Evolutionary conservation across 2,888 invertebrate species (phyloP), one percentile per base, ranked within the genome.

Genomic region (Marronus borbonicus): DNA sequence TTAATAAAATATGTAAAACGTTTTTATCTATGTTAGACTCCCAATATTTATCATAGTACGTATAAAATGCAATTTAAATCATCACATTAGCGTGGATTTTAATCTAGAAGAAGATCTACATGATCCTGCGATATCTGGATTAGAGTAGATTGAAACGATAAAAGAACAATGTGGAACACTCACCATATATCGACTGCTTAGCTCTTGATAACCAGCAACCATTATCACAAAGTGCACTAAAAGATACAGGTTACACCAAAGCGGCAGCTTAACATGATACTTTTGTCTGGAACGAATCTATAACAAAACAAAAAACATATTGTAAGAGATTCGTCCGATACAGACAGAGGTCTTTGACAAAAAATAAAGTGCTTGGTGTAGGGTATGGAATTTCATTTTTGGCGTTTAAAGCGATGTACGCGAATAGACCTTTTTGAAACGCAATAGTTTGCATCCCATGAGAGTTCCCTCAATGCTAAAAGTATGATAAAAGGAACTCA

Each of bases 191-290:
- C 90, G 89, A 0, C 91, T 89, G 65, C 92, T 91, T 3, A 94
- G 87, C 84, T 93, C 92, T 76, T 93, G 92, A 89, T 94, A 94
- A 2, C 92, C 92, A 79, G 92, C 91, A 49, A 94, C 86, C 0
- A 93, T 91, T 2, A 94, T 88, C 36, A 90, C 86, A 86, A 95
- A 95, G 85, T 95, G 95, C 0, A 92, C 82, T 0, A 92, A 86
- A 4, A 94, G 88, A 84, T 95, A 95, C 0, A 91, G 79, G 83
- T 92, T 93, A 84, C 93, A 93, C 94, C 94, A 94, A 0, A 88
- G 82, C 0, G 94, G 92, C 2, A 94, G 86, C 49, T 89, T 87
- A 0, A 93, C 92, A 85, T 94, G 92, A 85, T 93, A 95, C 83
- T 93, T 94, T n/a, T 90, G 89, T 80, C 94, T 89, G 7, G 89